These are phyloP conservation scores for Trachymyrmex cornetzi DNA, from an alignment of 1,140 invertebrate species.

Conservation along the genomic window DNA sequence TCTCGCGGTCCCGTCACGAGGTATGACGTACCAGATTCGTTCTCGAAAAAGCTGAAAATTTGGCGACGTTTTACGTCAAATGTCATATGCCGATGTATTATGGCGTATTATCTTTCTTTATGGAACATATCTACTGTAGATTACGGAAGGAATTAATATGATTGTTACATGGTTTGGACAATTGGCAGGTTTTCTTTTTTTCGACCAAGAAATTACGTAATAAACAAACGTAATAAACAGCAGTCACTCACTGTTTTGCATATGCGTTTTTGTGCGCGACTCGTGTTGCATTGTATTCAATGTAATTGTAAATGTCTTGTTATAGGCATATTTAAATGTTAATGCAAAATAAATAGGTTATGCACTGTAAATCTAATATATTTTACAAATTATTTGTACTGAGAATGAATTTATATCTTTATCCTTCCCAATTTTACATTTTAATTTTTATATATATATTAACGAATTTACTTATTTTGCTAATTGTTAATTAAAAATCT, in stretches of 20 bases:
- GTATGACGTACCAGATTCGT: constrained; percentile 65
- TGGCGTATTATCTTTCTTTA: neutral
- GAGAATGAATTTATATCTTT: neutral
- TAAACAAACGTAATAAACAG: constrained; percentile 56
- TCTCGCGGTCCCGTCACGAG: constrained; percentile 25
- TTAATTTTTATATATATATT: neutral
- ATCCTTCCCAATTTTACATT: neutral
- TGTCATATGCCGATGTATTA: constrained; percentile 32
- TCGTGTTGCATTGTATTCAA: neutral
- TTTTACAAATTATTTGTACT: neutral
- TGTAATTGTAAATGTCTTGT: neutral
- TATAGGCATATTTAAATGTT: neutral
- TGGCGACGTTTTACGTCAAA: neutral
- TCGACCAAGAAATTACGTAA: constrained; percentile 68
- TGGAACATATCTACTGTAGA: neutral
- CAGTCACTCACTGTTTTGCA: constrained; percentile 7
- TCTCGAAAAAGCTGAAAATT: constrained; percentile 28
- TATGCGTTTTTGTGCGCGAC: neutral
- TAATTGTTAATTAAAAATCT: neutral
- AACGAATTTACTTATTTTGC: neutral
- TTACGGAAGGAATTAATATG: neutral
- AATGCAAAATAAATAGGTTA: constrained; percentile 56
- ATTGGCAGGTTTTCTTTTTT: neutral
- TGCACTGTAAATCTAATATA: neutral
- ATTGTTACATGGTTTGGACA: neutral